Evolutionary conservation across 2,888 invertebrate species (phyloP).

Genomic region (Hirtodrosophila cameraria): DNA sequence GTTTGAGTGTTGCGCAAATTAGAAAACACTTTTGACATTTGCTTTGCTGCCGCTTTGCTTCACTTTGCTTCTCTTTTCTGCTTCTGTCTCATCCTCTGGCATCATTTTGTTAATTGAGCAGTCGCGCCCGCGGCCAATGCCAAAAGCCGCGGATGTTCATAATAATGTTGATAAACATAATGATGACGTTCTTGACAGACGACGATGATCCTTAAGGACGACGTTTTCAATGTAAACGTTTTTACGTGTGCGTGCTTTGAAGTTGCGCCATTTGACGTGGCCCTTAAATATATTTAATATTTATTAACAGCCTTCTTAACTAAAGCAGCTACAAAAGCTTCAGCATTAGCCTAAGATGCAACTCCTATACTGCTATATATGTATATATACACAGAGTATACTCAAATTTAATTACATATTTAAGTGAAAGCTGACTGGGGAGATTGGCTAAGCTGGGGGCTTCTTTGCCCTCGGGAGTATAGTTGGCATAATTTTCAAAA

Average conservation of each 20-base stretch:
- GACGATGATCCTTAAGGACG: slow-evolving; percentile 42
- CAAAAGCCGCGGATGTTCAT: slow-evolving; percentile 33
- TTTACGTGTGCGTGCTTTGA: slow-evolving; percentile 52
- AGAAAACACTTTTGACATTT: slow-evolving; percentile 77
- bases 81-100: slow-evolving; percentile 1
- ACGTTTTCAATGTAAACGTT: slow-evolving; percentile 45
- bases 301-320: slow-evolving; percentile 47
- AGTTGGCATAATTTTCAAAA: background rate
- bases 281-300: slow-evolving; percentile 55
- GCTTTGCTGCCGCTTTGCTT: slow-evolving; percentile 38
- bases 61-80: background rate
- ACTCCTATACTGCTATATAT: no score
- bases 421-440: no score
- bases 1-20: slow-evolving; percentile 66
- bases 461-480: background rate
- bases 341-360: slow-evolving; percentile 23
- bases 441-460: no score
- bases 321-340: slow-evolving; percentile 19
- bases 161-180: slow-evolving; percentile 5
- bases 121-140: slow-evolving; percentile 56
- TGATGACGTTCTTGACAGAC: slow-evolving; percentile 13
- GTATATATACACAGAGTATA: no score
- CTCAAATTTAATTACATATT: slow-evolving; percentile 36
- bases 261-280: slow-evolving; percentile 43
- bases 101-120: slow-evolving; percentile 73